phyloP scores from a whole-genome alignment of 2,113 vertebrate species.

The Hemibagrus wyckioides region DNA sequence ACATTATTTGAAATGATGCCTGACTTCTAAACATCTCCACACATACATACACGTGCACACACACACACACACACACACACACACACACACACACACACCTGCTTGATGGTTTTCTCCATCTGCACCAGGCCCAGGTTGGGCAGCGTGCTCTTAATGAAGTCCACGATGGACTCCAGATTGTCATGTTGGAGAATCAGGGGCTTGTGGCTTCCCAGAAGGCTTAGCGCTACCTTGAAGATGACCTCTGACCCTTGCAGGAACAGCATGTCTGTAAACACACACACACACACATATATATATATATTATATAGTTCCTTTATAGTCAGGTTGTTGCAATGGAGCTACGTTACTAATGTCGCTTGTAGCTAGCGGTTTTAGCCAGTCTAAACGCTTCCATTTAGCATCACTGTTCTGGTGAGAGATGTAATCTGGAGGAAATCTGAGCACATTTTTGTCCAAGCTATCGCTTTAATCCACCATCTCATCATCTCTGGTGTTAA shows the following conservation, averaged over 20 bases:
- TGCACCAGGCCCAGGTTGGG: conserved; percentile 86
- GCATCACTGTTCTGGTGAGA: too few species aligned
- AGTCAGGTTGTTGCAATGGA: too few species aligned
- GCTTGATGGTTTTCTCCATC: conserved; percentile 93
- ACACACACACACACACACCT: conserved; percentile 73
- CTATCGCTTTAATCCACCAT: background rate
- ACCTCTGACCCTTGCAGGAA: conserved; percentile 93
- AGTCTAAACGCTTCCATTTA: background rate
- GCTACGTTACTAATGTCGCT: too few species aligned
- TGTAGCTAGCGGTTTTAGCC: too few species aligned
- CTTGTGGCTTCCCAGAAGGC: conserved; percentile 90
- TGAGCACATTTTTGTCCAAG: background rate
- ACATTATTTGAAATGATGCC: background rate
- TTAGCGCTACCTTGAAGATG: conserved; percentile 95
- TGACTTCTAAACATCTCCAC: background rate
- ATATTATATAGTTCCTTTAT: too few species aligned
- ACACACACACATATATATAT: background rate
- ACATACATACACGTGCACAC: background rate
- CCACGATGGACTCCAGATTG: conserved; percentile 92
- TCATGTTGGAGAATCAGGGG: conserved; percentile 88
- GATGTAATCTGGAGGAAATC: too few species aligned
- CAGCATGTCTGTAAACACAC: conserved; percentile 81
- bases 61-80: background rate
- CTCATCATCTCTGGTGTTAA: background rate
- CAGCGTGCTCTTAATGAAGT: conserved; percentile 91